phyloP scores from a whole-genome alignment of 1,140 invertebrate species.

The Diplogasteroides magnus region DNA sequence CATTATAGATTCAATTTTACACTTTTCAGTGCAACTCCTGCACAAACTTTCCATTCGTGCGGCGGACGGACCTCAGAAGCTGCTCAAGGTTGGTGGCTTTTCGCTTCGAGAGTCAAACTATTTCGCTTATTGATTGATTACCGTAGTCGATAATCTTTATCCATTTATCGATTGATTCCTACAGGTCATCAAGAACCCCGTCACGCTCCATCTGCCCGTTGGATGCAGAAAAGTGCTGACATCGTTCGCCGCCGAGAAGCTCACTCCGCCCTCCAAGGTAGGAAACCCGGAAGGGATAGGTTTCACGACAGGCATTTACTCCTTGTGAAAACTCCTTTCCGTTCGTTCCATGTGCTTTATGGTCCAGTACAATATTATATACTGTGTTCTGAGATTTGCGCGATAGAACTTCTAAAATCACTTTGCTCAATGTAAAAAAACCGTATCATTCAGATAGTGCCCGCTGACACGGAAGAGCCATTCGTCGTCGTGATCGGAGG shows the following conservation, averaged over 20 bases:
- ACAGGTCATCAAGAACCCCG: slow-evolving; percentile 88
- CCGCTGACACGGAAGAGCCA: slow-evolving; percentile 36
- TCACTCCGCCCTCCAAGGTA: too few species aligned
- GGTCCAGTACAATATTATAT: too few species aligned
- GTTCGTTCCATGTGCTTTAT: too few species aligned
- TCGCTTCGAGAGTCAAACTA: background rate
- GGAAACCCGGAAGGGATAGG: too few species aligned
- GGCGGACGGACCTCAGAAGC: slow-evolving; percentile 77
- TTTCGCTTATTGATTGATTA: background rate
- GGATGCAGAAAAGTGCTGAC: slow-evolving; percentile 84
- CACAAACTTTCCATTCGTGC: slow-evolving; percentile 88
- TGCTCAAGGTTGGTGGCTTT: slow-evolving; percentile 64
- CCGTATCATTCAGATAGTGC: too few species aligned
- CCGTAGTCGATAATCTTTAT: too few species aligned
- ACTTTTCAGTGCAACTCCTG: slow-evolving; percentile 83
- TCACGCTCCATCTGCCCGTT: slow-evolving; percentile 87
- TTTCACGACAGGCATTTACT: too few species aligned
- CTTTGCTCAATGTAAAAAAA: too few species aligned
- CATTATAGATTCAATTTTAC: too few species aligned
- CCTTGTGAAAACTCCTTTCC: too few species aligned
- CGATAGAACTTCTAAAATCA: too few species aligned
- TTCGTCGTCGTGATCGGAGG: slow-evolving; percentile 82
- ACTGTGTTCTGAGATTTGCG: too few species aligned
- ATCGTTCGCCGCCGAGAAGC: slow-evolving; percentile 77
- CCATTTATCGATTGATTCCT: background rate